These are phyloP conservation scores for Dolichallabes microphthalmus DNA, from an alignment of 2,113 vertebrate genomes.

Conservation along the genomic window DNA sequence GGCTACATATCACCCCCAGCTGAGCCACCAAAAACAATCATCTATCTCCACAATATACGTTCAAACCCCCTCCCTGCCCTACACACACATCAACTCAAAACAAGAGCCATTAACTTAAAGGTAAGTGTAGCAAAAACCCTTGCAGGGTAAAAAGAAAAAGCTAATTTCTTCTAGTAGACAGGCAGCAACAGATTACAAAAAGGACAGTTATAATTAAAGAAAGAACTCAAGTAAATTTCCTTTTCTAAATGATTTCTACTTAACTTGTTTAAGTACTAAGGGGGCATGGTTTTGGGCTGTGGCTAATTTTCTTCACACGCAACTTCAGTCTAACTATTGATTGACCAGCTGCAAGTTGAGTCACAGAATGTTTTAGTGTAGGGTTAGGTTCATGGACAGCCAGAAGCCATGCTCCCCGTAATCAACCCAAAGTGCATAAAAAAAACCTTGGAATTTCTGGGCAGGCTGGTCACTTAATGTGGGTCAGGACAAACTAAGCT, in stretches of 20 bases:
- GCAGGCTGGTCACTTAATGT: slow-evolving; percentile 12
- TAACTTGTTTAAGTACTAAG: slow-evolving; percentile 63
- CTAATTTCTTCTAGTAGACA: slow-evolving; percentile 59
- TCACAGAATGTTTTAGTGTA: slow-evolving; percentile 16
- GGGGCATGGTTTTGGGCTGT: slow-evolving; percentile 57
- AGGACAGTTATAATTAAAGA: slow-evolving; percentile 61
- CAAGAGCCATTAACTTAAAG: slow-evolving; percentile 59
- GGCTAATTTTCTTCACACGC: slow-evolving; percentile 50
- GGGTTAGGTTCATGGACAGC: slow-evolving; percentile 7
- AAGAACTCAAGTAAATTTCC: slow-evolving; percentile 67
- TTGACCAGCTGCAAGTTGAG: slow-evolving; percentile 19
- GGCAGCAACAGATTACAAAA: slow-evolving; percentile 62
- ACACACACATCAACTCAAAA: slow-evolving; percentile 41
- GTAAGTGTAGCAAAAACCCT: slow-evolving; percentile 58
- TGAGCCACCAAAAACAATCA: slow-evolving; percentile 60
- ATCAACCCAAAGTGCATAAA: slow-evolving; percentile 12
- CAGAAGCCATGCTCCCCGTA: slow-evolving; percentile 16
- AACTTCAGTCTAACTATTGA: not conserved
- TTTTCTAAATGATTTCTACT: slow-evolving; percentile 55
- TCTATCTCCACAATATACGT: slow-evolving; percentile 63
- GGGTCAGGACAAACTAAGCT: slow-evolving; percentile 22
- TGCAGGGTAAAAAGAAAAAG: slow-evolving; percentile 53
- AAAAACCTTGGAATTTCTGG: slow-evolving; percentile 21
- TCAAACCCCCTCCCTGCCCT: slow-evolving; percentile 29
- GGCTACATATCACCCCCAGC: slow-evolving; percentile 68